Evolutionary conservation across 1,140 invertebrate species (phyloP).

Genomic region (Muscidifurax raptorellus): DNA sequence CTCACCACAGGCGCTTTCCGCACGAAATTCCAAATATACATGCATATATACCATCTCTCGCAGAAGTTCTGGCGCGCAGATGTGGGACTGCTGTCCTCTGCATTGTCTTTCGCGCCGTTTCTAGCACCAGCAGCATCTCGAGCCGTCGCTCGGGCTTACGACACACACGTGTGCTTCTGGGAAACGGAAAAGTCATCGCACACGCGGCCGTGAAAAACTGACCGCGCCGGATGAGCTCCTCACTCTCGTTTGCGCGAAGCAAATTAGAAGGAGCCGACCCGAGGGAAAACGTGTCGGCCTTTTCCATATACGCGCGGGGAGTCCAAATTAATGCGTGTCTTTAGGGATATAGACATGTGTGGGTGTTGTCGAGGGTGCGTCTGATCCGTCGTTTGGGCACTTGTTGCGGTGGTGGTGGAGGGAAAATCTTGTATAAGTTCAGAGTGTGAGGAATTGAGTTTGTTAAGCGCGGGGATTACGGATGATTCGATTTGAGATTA

Average conservation of each 20-base stretch:
- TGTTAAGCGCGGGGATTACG: no score
- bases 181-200: slow-evolving; percentile 14
- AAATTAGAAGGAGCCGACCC: background rate
- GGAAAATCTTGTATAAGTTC: no score
- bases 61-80: slow-evolving; percentile 29
- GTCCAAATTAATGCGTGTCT: no score
- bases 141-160: background rate
- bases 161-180: slow-evolving; percentile 35
- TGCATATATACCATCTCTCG: no score
- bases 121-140: no score
- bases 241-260: background rate
- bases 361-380: background rate
- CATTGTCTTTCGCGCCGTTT: background rate
- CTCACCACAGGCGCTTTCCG: background rate
- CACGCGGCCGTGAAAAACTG: background rate
- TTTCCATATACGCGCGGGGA: no score
- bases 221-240: background rate
- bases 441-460: no score
- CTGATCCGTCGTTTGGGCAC: background rate
- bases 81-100: background rate
- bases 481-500: no score
- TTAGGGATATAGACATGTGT: background rate
- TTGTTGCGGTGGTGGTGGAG: background rate
- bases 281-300: background rate
- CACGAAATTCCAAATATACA: no score